Evolutionary conservation across 2,797 vertebrate genomes (phyloP).

Genomic region (Halcyon leucocephala): DNA sequence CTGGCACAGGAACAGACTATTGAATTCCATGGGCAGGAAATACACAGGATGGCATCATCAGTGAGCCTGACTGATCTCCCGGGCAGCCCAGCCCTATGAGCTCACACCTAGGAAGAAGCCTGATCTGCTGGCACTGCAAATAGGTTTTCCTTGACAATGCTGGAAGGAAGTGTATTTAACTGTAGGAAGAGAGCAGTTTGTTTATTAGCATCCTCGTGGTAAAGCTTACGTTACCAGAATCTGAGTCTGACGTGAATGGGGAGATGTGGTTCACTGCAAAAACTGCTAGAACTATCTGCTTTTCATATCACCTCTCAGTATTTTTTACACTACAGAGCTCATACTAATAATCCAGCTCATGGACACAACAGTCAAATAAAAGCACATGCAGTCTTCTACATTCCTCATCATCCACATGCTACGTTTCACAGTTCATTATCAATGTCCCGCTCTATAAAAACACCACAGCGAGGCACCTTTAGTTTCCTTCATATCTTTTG

Average conservation of each 20-base stretch:
- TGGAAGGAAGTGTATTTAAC: not conserved
- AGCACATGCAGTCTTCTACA: constrained; percentile 44
- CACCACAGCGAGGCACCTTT: not conserved
- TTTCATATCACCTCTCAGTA: not conserved
- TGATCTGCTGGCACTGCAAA: not conserved
- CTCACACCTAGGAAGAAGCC: not conserved
- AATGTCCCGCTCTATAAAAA: not conserved
- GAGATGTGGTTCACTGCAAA: not conserved
- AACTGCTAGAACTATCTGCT: not conserved
- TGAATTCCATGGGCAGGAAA: not conserved
- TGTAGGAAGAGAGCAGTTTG: not conserved
- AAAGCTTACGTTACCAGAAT: not conserved
- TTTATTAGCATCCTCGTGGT: not conserved
- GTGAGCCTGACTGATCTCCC: not conserved
- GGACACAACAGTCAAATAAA: not conserved
- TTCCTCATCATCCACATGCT: constrained; percentile 31
- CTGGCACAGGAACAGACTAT: not conserved
- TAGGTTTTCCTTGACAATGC: not conserved
- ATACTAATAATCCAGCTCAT: not conserved
- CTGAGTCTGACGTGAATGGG: not conserved
- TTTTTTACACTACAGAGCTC: constrained; percentile 14
- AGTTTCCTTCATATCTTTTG: not conserved
- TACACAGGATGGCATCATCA: rapidly evolving
- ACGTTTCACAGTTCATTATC: constrained; percentile 21
- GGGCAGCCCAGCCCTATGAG: not conserved